Evolutionary conservation across 2,797 vertebrate species (phyloP).

Genomic region (Lophius americanus): DNA sequence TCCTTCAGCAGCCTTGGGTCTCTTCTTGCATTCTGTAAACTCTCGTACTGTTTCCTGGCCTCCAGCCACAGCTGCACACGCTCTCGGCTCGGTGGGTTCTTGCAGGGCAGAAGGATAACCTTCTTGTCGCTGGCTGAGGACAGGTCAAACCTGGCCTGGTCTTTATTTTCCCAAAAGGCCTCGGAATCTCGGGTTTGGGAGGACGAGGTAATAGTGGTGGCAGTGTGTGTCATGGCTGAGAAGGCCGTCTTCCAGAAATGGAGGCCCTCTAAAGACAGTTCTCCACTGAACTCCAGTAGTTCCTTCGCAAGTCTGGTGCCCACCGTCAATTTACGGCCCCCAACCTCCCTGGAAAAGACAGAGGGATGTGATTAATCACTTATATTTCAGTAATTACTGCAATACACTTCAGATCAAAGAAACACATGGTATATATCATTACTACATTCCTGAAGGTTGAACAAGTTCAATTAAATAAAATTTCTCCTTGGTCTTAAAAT

Average conservation of each 20-base stretch:
- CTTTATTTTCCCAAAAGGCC: constrained; percentile 29
- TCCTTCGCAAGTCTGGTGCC: constrained; percentile 90
- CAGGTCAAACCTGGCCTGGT: constrained; percentile 64
- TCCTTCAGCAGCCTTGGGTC: constrained; percentile 16
- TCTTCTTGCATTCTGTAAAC: constrained; percentile 80
- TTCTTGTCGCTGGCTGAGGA: constrained; percentile 86
- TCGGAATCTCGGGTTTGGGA: constrained; percentile 58
- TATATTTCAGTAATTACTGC: constrained; percentile 5
- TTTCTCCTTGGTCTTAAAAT: no score
- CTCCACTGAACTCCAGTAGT: constrained; percentile 91
- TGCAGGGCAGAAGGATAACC: constrained; percentile 94
- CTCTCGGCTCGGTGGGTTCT: constrained; percentile 89
- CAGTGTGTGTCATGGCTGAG: constrained; percentile 90
- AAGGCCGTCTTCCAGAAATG: constrained; percentile 96
- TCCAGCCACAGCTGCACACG: constrained; percentile 93
- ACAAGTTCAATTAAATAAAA: no score
- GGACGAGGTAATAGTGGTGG: constrained; percentile 71
- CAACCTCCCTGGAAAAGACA: constrained; percentile 87
- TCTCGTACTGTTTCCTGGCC: constrained; percentile 91
- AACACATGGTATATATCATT: no score
- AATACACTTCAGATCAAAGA: constrained; percentile 13
- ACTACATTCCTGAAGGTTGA: no score
- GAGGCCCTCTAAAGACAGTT: constrained; percentile 92
- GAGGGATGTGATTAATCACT: constrained; percentile 4
- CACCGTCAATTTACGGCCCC: constrained; percentile 89